A percentile compares a stretch with the other conserved stretches of the same genome.
Conservation (phyloP, 2,888 invertebrate genomes). For the Tiliacea aurago region DNA sequence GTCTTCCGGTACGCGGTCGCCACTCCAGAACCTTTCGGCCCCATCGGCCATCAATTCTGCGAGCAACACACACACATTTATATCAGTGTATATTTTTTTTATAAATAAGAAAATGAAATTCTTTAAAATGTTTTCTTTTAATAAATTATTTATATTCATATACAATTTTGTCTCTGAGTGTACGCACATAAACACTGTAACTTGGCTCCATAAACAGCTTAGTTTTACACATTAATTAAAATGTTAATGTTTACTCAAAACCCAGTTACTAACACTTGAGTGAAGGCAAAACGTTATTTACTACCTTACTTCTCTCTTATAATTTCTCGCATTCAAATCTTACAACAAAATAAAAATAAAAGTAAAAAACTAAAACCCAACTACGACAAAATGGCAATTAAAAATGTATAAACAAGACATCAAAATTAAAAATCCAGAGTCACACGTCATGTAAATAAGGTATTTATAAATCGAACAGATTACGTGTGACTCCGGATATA, state of each 20-base stretch:
- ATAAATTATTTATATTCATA: constrained; percentile 12
- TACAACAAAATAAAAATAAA: background rate
- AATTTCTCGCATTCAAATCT: constrained; percentile 19
- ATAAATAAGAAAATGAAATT: background rate
- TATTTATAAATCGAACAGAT: too few relatives aligned
- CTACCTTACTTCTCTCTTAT: constrained; percentile 36
- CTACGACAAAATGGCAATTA: too few relatives aligned
- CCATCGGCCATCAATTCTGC: too few relatives aligned
- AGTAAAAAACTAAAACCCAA: too few relatives aligned
- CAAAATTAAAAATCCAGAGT: too few relatives aligned
- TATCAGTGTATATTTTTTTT: background rate
- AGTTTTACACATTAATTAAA: constrained; percentile 67
- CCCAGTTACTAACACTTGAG: constrained; percentile 30
- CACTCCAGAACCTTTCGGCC: too few relatives aligned
- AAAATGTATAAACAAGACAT: too few relatives aligned
- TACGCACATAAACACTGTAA: constrained; percentile 58
- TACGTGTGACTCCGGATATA: too few relatives aligned
- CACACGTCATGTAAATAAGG: too few relatives aligned
- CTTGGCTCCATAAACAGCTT: constrained; percentile 59
- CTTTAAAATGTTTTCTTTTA: background rate
- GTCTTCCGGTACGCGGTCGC: too few relatives aligned
- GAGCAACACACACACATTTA: too few relatives aligned
- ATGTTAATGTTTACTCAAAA: constrained; percentile 61
- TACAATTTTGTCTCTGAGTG: constrained; percentile 36
- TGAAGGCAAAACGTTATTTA: constrained; percentile 35